Evolutionary conservation across 1,140 invertebrate genomes (phyloP), one percentile per base, ranked within the genome.

Genomic region (Bombus pyrosoma): DNA sequence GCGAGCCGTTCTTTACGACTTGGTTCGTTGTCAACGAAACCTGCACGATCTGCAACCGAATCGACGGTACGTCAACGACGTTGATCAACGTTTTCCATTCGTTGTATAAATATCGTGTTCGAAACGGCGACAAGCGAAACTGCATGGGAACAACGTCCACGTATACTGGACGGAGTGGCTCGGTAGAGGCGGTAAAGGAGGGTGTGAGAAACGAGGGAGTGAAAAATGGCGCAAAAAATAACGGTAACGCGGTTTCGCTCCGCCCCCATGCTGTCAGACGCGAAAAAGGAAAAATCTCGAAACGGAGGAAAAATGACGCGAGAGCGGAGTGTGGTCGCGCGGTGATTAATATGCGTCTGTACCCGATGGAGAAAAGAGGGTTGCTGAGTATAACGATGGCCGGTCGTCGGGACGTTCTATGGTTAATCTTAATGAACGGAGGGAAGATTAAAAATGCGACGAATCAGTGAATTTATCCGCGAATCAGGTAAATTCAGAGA

Each of bases 1-100:
- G 96, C 96, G 95, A 97, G 96, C 97, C 97, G 97, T 96, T 92
- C 92, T 93, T 93, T 94, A 93, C 93, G 90, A 96, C 95, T 95
- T 96, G 97, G 97, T 98, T 98, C 97, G 97, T 98, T 98, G 97
- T 98, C 97, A 97, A 97, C 97, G 97, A 98, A 98, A 98, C 97
- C 97, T 97, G 97, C 97, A 97, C 97, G 96, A 96, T 97, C 96
- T 97, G 94, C 92, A 93, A 94, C 94, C 94, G 91, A 92, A 88
- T 92, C 94, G 81, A 89, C 94, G 89, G 85, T 86, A 22, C 53
- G 39, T 47, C 75, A 75, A 22, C 73, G 25, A 32, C 73, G 22
- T 22, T 64, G 74, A 81, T 41, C 6, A 73, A 79, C 72, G 39
- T 78, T 73, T 78, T 64, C 57, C 37, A 41, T 79, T 73, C 57